Percentiles rank a stretch among this genome's conserved stretches.
Evolutionary conservation across 23 tunicate genomes (phyloP).

Genomic region (Corella eumyota): DNA sequence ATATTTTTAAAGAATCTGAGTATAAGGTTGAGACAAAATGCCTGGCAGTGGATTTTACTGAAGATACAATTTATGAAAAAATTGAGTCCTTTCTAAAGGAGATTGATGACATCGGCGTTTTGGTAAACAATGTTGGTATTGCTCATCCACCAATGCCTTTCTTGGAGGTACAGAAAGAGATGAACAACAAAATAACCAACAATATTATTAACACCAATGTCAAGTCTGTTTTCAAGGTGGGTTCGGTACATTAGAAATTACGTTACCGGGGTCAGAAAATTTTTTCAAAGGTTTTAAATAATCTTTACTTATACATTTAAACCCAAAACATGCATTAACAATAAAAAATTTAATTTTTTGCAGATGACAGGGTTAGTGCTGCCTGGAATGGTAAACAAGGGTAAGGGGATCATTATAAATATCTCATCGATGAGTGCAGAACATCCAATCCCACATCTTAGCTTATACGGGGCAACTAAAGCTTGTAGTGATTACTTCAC

Average conservation of each 20-base stretch:
- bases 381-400: conserved; percentile 6
- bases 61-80: conserved; percentile 5
- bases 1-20: not conserved
- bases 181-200: not conserved
- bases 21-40: conserved; percentile 3
- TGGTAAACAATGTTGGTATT: conserved; percentile 40
- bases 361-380: conserved; percentile 3
- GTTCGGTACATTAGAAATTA: too few species aligned
- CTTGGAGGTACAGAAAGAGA: conserved; percentile 1
- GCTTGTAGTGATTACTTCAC: conserved; percentile 31
- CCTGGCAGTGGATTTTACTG: conserved; percentile 10
- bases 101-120: conserved; percentile 22
- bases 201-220: conserved; percentile 7
- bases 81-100: conserved; percentile 14
- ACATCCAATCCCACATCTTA: not conserved
- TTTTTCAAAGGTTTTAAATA: too few species aligned
- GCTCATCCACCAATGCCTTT: not conserved
- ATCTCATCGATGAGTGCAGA: conserved; percentile 4
- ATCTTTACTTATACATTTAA: too few species aligned
- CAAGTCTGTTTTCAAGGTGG: conserved; percentile 10
- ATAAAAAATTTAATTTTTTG: not conserved
- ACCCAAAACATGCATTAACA: too few species aligned
- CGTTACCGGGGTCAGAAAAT: too few species aligned
- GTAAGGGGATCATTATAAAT: conserved; percentile 6
- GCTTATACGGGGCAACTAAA: conserved; percentile 31